Evolutionary conservation across 1,140 invertebrate genomes (phyloP).

Genomic region (Aricia agestis): DNA sequence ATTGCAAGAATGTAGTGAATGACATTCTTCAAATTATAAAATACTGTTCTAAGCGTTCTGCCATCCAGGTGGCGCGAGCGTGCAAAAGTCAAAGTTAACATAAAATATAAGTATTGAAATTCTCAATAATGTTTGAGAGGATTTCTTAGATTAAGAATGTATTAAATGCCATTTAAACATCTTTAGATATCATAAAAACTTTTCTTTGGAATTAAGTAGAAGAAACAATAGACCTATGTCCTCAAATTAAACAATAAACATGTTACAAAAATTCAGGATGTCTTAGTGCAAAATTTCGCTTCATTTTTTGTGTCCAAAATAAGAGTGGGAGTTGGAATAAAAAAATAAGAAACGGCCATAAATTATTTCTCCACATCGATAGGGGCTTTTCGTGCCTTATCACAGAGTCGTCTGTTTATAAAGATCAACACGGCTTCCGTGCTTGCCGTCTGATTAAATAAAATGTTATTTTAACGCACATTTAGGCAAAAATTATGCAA

Average conservation of each 20-base stretch:
- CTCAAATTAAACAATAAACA: too few relatives aligned
- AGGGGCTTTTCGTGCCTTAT: constrained; percentile 42
- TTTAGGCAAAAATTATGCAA: background rate
- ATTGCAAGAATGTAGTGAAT: too few relatives aligned
- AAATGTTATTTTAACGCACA: background rate
- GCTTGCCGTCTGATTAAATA: constrained; percentile 29
- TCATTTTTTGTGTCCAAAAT: background rate
- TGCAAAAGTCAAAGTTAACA: too few relatives aligned
- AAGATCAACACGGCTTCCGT: constrained; percentile 35
- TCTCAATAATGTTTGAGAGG: too few relatives aligned
- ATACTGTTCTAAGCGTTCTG: too few relatives aligned
- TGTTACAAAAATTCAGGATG: too few relatives aligned
- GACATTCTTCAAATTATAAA: too few relatives aligned
- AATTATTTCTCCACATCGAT: constrained; percentile 38
- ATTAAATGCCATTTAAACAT: too few relatives aligned
- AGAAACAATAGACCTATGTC: background rate
- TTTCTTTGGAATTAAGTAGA: background rate
- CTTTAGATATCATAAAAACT: too few relatives aligned
- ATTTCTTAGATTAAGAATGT: too few relatives aligned
- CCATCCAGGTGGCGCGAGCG: too few relatives aligned
- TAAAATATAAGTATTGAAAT: too few relatives aligned
- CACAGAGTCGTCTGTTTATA: constrained; percentile 41
- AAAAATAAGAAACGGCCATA: constrained; percentile 29
- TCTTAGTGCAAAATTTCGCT: background rate
- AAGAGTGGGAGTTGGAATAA: background rate